Base-by-base conservation (phyloP, 2,797 vertebrate species). In the Chrysocyon brachyurus region DNA sequence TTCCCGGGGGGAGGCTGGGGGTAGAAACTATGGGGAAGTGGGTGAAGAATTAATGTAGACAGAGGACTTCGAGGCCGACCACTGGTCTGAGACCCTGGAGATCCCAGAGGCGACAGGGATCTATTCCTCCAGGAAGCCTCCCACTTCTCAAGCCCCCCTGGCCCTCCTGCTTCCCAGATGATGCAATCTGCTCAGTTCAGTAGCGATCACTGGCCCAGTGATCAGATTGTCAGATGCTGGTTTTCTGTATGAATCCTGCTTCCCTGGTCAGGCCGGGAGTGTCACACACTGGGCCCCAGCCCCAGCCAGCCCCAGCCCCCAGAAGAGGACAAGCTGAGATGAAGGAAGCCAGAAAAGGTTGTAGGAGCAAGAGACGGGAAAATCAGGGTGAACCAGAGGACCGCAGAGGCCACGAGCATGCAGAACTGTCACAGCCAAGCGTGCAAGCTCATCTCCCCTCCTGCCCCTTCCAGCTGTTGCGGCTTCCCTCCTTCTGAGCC, bases 401-500 rank as follows among this genome's bases (percentile, higher is more conserved):
- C 4, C 4, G 2, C 36, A 3, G 61, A 86, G 81, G 79, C 24
- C 36, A 64, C 63, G 28, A 57, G 33, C 2, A 2, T 33, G 19
- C 0, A 0, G 70, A 89, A 54, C 19, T 22, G 11, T 63, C 0
- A 0, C 22, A 31, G 79, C 2, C 63, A 92, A 75, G 46, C 17
- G 0, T 8, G 40, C 46, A 79, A 14, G 31, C 57, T 4, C 7
- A 0, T 82, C 75, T 87, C 21, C 6, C 70, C 59, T 49, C 87
- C 78, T 66, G 31, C n/a, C 79, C 81, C 61, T 46, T 68, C 66
- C 46, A 52, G 63, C 88, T 87, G 57, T 86, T 84, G 52, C 8
- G 33, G 72, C 70, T 87, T 46, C 83, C 83, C 56, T 90, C 73
- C 90, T 85, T 54, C 63, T 46, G 88, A 96, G 22, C 90, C 56